Percentiles rank a stretch among this genome's conserved stretches.
phyloP scores from a whole-genome alignment of 2,797 vertebrate species.

The Microctenopoma lineatum region DNA sequence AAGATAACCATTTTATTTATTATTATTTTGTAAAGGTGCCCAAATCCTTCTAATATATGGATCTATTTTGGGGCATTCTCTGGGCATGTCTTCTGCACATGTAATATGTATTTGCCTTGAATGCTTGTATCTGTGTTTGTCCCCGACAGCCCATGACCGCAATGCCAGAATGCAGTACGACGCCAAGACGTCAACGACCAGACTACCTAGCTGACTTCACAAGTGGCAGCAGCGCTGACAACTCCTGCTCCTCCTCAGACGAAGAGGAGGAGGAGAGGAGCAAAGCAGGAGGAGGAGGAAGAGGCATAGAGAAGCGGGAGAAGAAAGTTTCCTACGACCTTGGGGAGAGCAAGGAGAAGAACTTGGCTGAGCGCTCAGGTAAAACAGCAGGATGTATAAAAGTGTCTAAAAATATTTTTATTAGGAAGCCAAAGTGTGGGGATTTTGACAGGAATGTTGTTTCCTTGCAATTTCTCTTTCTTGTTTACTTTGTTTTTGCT shows the following conservation, averaged over 20 bases:
- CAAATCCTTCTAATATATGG: not conserved
- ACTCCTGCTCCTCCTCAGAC: conserved; percentile 86
- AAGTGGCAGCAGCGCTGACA: conserved; percentile 87
- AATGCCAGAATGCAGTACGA: conserved; percentile 92
- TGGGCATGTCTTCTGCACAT: not conserved
- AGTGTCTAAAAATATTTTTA: conserved; percentile 47
- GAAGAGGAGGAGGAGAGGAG: conserved; percentile 85
- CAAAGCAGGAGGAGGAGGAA: conserved; percentile 75
- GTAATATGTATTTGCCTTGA: not conserved
- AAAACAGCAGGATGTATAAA: conserved; percentile 47
- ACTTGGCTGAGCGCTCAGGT: conserved; percentile 91
- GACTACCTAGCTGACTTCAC: conserved; percentile 83
- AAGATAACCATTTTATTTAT: not conserved
- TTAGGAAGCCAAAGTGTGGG: conserved; percentile 20
- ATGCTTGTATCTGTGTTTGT: conserved; percentile 40
- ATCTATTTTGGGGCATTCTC: conserved; percentile 5
- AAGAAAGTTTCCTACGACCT: conserved; percentile 90
- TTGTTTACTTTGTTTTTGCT: conserved; percentile 10
- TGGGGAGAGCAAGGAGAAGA: conserved; percentile 85
- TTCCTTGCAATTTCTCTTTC: conserved; percentile 2
- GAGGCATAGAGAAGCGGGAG: conserved; percentile 83
- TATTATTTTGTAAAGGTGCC: not conserved
- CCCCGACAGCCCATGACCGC: conserved; percentile 87
- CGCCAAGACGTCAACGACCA: conserved; percentile 81
- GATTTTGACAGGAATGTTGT: conserved; percentile 29